A percentile compares a stretch with the other conserved stretches of the same genome.
Conservation (phyloP, 2,113 vertebrate species). For the Malurus cyaneus region DNA sequence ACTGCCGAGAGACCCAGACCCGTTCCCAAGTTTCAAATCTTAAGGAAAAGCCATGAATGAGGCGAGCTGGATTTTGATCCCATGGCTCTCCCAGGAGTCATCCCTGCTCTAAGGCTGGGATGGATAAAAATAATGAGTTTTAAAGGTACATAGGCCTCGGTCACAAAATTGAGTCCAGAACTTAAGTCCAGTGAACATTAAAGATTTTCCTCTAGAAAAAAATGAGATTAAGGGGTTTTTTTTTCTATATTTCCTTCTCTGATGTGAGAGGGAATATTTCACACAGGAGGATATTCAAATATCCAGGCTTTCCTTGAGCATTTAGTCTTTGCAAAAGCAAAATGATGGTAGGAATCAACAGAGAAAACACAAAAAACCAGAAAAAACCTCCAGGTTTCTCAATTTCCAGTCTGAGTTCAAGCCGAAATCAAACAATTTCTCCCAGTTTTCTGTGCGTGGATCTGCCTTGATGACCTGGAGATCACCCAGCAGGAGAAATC, state of each 20-base stretch:
- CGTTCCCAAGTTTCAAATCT: background rate
- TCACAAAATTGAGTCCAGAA: background rate
- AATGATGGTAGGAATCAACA: background rate
- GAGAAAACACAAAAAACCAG: background rate
- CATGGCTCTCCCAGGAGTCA: background rate
- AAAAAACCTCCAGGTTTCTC: background rate
- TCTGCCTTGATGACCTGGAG: background rate
- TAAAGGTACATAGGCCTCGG: background rate
- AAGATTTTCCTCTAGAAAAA: background rate
- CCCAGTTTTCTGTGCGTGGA: background rate
- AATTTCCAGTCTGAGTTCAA: background rate
- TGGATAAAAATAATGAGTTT: background rate
- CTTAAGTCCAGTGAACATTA: rapidly evolving
- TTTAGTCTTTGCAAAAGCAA: background rate
- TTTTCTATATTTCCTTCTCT: background rate
- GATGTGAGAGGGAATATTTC: background rate
- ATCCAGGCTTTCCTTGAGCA: background rate
- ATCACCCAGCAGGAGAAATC: background rate
- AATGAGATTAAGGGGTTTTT: background rate
- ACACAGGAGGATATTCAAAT: background rate
- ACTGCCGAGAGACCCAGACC: background rate
- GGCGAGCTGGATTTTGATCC: background rate
- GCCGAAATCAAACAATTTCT: background rate
- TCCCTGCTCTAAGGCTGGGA: background rate
- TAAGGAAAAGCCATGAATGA: background rate